Conservation (phyloP, 2,888 invertebrate species). For the Aphrophora alni region DNA sequence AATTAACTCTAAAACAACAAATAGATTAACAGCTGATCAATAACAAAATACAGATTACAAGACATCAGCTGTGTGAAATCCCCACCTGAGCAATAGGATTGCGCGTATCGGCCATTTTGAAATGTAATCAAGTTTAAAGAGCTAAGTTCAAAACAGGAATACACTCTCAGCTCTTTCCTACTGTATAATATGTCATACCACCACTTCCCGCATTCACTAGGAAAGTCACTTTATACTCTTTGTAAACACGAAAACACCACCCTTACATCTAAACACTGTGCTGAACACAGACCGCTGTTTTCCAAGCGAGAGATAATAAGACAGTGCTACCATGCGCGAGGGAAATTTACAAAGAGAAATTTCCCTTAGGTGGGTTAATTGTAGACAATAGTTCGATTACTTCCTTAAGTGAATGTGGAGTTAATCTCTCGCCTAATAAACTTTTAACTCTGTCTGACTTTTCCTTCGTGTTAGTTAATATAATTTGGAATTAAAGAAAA, state of each 20-base stretch:
- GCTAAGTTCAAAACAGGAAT: too few species aligned
- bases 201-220: not conserved
- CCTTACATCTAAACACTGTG: not conserved
- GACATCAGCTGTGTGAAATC: not conserved
- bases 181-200: not conserved
- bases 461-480: too few species aligned
- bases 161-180: not conserved
- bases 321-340: not conserved
- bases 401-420: too few species aligned
- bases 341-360: not conserved
- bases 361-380: too few species aligned
- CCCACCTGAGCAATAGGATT: conserved; percentile 49
- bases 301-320: not conserved
- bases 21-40: too few species aligned
- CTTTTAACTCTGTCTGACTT: too few species aligned
- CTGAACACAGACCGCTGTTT: not conserved
- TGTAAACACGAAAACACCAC: not conserved
- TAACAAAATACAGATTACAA: too few species aligned
- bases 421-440: too few species aligned
- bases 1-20: too few species aligned
- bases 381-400: too few species aligned
- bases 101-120: conserved; percentile 46
- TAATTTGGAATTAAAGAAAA: too few species aligned
- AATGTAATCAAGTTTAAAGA: not conserved
- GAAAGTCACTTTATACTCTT: not conserved